Evolutionary conservation across 2,888 invertebrate genomes (phyloP).

Genomic region (Tachina grossa): DNA sequence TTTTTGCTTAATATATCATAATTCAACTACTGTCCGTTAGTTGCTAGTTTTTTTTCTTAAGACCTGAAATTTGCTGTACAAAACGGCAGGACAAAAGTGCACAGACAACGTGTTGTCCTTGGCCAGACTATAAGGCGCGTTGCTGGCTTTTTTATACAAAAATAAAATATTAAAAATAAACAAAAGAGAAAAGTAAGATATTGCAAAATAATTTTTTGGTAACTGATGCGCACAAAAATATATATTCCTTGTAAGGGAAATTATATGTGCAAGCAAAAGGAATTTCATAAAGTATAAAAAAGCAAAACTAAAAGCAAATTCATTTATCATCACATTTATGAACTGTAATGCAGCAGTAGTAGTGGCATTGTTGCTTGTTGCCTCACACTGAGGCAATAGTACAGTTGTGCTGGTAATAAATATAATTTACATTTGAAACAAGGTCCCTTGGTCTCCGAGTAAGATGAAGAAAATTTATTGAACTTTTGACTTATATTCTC

Average conservation of each 20-base stretch:
- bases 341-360: constrained; percentile 18
- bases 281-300: not conserved
- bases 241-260: not conserved
- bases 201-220: not conserved
- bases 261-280: constrained; percentile 8
- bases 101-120: not conserved
- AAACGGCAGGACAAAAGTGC: not conserved
- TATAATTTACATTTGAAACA: constrained; percentile 58
- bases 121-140: constrained; percentile 12
- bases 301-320: constrained; percentile 16
- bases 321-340: constrained; percentile 66
- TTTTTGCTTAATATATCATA: too few species aligned
- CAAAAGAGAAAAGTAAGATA: not conserved
- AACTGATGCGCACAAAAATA: not conserved
- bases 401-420: constrained; percentile 60
- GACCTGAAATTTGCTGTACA: not conserved
- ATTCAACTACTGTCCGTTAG: not conserved
- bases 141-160: not conserved
- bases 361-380: not conserved
- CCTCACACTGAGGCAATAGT: constrained; percentile 12
- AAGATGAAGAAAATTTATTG: constrained; percentile 62
- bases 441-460: constrained; percentile 22
- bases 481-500: constrained; percentile 41
- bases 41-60: not conserved
- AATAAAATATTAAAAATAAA: not conserved